These are phyloP conservation scores for Linnaemya vulpina DNA, from an alignment of 2,888 invertebrate genomes.

Conservation along the genomic window DNA sequence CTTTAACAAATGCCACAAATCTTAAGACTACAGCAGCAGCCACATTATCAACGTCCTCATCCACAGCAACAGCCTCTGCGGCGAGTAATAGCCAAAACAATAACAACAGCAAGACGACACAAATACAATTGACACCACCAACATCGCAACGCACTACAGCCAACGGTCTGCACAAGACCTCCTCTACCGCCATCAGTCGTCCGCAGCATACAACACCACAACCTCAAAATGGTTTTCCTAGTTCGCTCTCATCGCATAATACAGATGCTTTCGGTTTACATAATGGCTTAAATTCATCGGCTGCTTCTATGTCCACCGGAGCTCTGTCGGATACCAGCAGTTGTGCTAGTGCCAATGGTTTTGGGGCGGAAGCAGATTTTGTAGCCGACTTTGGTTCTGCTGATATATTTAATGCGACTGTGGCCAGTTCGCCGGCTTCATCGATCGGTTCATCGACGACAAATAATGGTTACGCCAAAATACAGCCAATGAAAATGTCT, in stretches of 20 bases:
- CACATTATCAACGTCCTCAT: slow-evolving; percentile 49
- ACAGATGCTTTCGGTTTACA: slow-evolving; percentile 77
- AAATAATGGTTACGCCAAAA: slow-evolving; percentile 81
- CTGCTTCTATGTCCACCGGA: slow-evolving; percentile 77
- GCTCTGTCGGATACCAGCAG: slow-evolving; percentile 81
- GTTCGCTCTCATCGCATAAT: slow-evolving; percentile 56
- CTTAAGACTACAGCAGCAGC: slow-evolving; percentile 75
- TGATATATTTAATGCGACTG: slow-evolving; percentile 87
- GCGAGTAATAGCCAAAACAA: slow-evolving; percentile 60
- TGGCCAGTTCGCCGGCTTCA: slow-evolving; percentile 78
- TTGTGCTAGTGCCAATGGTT: slow-evolving; percentile 81
- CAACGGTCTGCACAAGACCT: slow-evolving; percentile 78
- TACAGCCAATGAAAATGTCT: slow-evolving; percentile 78
- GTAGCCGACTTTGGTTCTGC: slow-evolving; percentile 89
- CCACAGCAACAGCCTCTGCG: slow-evolving; percentile 58
- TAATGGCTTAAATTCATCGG: slow-evolving; percentile 77
- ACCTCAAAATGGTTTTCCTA: slow-evolving; percentile 71
- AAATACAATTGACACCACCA: slow-evolving; percentile 81
- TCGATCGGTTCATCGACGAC: slow-evolving; percentile 76
- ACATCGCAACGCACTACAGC: slow-evolving; percentile 80
- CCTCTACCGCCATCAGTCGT: slow-evolving; percentile 80
- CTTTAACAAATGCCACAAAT: slow-evolving; percentile 80
- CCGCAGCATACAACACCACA: slow-evolving; percentile 78
- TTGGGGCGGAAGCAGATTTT: slow-evolving; percentile 84
- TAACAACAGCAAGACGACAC: slow-evolving; percentile 63